Base-by-base conservation (phyloP, 64 coral and sea anemone species). In the Astreopora myriophthalma region DNA sequence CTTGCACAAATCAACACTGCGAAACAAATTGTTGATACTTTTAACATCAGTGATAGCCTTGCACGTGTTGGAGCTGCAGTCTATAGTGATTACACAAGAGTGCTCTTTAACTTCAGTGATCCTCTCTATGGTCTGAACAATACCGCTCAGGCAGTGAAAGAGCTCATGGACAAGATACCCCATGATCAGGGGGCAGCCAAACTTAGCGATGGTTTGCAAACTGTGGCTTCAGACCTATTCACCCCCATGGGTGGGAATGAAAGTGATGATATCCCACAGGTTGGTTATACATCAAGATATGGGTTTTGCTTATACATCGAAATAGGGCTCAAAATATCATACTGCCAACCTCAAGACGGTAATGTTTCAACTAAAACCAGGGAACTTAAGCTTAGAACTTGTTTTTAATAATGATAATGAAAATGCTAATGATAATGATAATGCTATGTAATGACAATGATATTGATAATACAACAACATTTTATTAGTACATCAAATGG, bases 51-150 rank as follows among this genome's bases (percentile, higher is more conserved):
- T 40, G 88, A 72, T 24, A 63, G 57, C 5, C 61, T 36, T 34
- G 75, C 76, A 32, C 76, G 69, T 55, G 76, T 90, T 68, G 88
- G 62, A 16, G 88, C 88, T 9, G 88, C 88, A 14, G 46, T 75
- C 6, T 90, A 52, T 65, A 65, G 88, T 37, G 12, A 28, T 26
- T 66, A 38, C 79, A 37, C 51, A 36, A 60, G 52, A 63, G 79
- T 82, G 12, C 49, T 58, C 0, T 90, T 90, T 51, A 68, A 65
- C 19, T 90, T 90, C 13, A 71, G 31, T 23, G 6, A 81, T 34
- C 88, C 88, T 37, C 40, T 90, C 2, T 17, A 65, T 34, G 76
- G 76, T 13, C n/a, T 20, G 48, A 57, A 77, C n/a, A 66, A 63
- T 34, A 49, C 42, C 6, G 36, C 42, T 5, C 1, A 44, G 42